Conservation (phyloP, 2,888 invertebrate species). For the Agriopis aurantiaria region DNA sequence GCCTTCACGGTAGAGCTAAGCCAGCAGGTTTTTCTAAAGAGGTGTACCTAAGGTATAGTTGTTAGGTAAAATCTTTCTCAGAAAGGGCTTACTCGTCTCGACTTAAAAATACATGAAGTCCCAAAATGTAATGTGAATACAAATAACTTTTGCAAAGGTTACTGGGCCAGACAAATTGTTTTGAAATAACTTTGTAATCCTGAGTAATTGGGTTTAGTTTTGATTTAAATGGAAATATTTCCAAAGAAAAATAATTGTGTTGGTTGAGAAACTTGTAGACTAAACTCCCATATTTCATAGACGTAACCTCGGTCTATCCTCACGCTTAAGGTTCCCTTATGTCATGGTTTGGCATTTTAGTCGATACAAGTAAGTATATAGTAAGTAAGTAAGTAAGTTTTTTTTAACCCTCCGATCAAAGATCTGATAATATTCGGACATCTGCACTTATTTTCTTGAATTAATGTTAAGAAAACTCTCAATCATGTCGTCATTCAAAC, state of each 20-base stretch:
- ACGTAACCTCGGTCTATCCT: no score
- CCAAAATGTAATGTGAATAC: conserved; percentile 26
- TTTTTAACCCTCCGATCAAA: no score
- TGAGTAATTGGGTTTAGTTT: conserved; percentile 3
- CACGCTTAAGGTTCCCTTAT: no score
- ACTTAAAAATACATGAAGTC: conserved; percentile 8
- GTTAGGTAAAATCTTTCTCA: not conserved
- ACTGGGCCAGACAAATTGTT: conserved; percentile 1
- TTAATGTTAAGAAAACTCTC: no score
- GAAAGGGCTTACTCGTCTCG: not conserved
- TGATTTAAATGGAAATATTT: conserved; percentile 13
- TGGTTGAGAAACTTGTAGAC: not conserved
- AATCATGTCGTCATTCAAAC: no score
- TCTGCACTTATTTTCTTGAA: no score
- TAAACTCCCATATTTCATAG: no score
- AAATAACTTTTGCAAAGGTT: conserved; percentile 22
- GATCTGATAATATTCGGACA: no score
- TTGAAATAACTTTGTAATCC: conserved; percentile 5
- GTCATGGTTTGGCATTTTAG: no score
- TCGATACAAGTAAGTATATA: no score
- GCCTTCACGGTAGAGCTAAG: no score
- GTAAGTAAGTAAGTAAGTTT: no score
- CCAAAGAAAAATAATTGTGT: not conserved
- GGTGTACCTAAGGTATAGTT: not conserved
- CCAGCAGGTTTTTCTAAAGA: not conserved